Conservation (phyloP, 2,113 vertebrate genomes). For the Uria lomvia region DNA sequence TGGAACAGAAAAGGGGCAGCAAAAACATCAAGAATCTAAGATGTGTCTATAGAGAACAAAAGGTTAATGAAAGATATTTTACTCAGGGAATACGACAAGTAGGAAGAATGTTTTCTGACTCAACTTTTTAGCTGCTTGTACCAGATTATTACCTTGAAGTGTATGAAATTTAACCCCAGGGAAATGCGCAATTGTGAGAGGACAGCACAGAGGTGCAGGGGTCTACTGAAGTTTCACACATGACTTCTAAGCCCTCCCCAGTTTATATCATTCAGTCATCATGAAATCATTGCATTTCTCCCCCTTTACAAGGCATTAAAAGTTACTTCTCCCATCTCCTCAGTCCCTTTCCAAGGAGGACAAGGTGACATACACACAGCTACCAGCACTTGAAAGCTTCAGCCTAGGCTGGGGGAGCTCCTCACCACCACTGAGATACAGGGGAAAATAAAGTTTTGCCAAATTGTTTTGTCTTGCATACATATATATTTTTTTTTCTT, state of each 20-base stretch:
- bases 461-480: background rate
- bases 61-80: background rate
- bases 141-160: background rate
- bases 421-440: background rate
- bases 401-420: background rate
- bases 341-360: background rate
- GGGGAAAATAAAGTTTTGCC: background rate
- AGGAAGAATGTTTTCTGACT: background rate
- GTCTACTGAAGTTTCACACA: background rate
- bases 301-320: background rate
- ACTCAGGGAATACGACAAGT: background rate
- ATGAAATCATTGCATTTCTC: fast-evolving
- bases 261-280: fast-evolving
- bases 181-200: fast-evolving
- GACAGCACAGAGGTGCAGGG: background rate
- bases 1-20: background rate
- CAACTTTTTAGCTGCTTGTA: background rate
- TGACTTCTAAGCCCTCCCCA: background rate
- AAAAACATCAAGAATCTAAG: background rate
- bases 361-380: too few species aligned
- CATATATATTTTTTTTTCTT: background rate
- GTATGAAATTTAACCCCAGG: background rate
- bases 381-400: background rate
- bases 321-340: background rate
- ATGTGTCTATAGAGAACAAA: background rate